Percentiles rank a stretch among this genome's conserved stretches.
phyloP scores from a whole-genome alignment of 1,140 invertebrate genomes.

The Macrosteles quadrilineatus region DNA sequence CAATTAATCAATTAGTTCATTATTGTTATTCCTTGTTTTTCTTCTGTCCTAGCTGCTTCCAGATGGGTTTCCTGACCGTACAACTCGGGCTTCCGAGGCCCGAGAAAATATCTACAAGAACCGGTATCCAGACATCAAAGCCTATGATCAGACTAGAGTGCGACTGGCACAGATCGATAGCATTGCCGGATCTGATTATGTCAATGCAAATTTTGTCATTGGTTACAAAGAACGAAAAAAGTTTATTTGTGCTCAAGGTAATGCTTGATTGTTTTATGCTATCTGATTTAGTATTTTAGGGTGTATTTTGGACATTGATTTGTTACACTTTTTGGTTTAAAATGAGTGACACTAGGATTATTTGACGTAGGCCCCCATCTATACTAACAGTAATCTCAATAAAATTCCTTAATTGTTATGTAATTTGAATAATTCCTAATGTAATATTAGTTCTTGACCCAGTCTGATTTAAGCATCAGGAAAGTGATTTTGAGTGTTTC shows the following conservation, averaged over 20 bases:
- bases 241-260: constrained; percentile 87
- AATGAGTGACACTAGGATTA: too few relatives aligned
- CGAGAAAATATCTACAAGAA: constrained; percentile 88
- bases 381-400: too few relatives aligned
- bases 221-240: constrained; percentile 93
- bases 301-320: too few relatives aligned
- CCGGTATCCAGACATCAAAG: constrained; percentile 86
- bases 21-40: constrained; percentile 3
- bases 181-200: constrained; percentile 81
- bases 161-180: constrained; percentile 74
- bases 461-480: too few relatives aligned
- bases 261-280: too few relatives aligned
- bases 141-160: constrained; percentile 90
- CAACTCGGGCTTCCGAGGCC: constrained; percentile 80
- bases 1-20: not conserved
- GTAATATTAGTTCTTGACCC: too few relatives aligned
- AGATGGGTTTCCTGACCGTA: constrained; percentile 83
- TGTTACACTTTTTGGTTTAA: too few relatives aligned
- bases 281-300: too few relatives aligned
- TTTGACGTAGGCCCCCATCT: too few relatives aligned
- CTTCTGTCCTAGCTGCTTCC: constrained; percentile 61
- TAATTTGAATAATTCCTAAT: too few relatives aligned
- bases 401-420: too few relatives aligned
- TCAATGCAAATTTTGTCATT: constrained; percentile 95
- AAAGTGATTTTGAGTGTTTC: too few relatives aligned